Base-by-base conservation (phyloP, 2,797 vertebrate genomes). In the Peromyscus aztecus region DNA sequence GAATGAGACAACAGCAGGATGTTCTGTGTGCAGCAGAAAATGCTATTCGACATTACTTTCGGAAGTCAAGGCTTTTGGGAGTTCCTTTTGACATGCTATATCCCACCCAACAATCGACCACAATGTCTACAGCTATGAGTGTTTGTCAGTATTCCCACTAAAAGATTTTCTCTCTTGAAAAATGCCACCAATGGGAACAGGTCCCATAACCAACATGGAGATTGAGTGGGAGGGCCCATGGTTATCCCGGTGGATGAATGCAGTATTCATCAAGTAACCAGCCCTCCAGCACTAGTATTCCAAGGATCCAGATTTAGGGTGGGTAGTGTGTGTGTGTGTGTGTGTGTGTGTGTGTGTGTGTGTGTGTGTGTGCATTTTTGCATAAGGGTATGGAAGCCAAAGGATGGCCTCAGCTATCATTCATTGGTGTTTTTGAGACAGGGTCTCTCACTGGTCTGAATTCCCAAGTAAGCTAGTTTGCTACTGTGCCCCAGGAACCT, bases 151-250 rank as follows among this genome's bases (percentile, higher is more conserved):
- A 23, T 92, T 94, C 95, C 82, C 75, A 75, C 76, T n/a, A 83
- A 82, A 83, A 11, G 59, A 85, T 78, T 91, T 95, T 61, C 24
- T 8, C 63, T 81, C 46, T 73, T 17, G 1, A 92, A 67, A 96
- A 76, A 65, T 83, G 17, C 24, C 31, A 34, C 59, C 69, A 76
- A 21, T 63, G 29, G 73, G 17, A 93, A 37, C 49, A 49, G 67
- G 34, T 13, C 37, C 6, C 61, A n/a, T 13, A 84, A 84, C 4
- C 40, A 29, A 87, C 46, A 78, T 46, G 16, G 2, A 19, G 40
- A 73, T 67, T 3, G 13, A 43, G 21, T 40, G 29, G 49, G n/a
- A 67, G 46, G 75, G 43, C 29, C n/a, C n/a, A 29, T 31, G 21
- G 37, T 61, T 27, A 82, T 75, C 55, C 34, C 55, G 27, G 40